A percentile compares a stretch with the other conserved stretches of the same genome.
Evolutionary conservation across 2,888 invertebrate genomes (phyloP).

Genomic region (Tetrapedia diversipes): DNA sequence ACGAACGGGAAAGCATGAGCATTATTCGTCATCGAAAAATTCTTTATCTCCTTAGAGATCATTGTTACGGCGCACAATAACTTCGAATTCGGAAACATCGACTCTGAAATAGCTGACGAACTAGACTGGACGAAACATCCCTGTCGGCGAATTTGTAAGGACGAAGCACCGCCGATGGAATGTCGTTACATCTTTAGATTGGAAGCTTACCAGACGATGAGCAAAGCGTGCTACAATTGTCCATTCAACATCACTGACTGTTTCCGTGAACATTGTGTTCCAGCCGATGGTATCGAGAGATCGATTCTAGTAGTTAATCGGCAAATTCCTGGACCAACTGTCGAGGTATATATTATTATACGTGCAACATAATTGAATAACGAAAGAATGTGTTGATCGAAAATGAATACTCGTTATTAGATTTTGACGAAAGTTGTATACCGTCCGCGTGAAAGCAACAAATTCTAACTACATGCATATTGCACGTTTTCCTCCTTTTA

Average conservation of each 20-base stretch:
- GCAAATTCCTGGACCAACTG: constrained; percentile 93
- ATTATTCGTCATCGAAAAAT: not conserved
- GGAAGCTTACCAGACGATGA: constrained; percentile 93
- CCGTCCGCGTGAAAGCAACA: too few species aligned
- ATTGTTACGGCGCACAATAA: constrained; percentile 42
- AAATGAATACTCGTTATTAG: too few species aligned
- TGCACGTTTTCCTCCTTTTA: too few species aligned
- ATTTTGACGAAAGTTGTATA: too few species aligned
- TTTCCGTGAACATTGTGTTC: constrained; percentile 90
- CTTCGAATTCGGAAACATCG: constrained; percentile 33
- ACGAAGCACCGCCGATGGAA: constrained; percentile 86
- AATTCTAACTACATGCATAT: too few species aligned
- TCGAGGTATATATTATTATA: constrained; percentile 86
- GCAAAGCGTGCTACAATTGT: constrained; percentile 94
- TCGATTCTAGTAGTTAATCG: constrained; percentile 92
- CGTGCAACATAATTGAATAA: not conserved
- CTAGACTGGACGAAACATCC: constrained; percentile 82
- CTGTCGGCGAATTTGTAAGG: constrained; percentile 87
- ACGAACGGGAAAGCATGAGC: too few species aligned
- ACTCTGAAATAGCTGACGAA: constrained; percentile 49
- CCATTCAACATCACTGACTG: constrained; percentile 91
- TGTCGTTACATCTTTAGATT: constrained; percentile 90
- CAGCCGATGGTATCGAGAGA: constrained; percentile 91
- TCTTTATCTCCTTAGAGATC: constrained; percentile 32
- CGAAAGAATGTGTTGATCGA: too few species aligned